These are phyloP conservation scores for Sander vitreus DNA, from an alignment of 2,113 vertebrate species.

Conservation along the genomic window DNA sequence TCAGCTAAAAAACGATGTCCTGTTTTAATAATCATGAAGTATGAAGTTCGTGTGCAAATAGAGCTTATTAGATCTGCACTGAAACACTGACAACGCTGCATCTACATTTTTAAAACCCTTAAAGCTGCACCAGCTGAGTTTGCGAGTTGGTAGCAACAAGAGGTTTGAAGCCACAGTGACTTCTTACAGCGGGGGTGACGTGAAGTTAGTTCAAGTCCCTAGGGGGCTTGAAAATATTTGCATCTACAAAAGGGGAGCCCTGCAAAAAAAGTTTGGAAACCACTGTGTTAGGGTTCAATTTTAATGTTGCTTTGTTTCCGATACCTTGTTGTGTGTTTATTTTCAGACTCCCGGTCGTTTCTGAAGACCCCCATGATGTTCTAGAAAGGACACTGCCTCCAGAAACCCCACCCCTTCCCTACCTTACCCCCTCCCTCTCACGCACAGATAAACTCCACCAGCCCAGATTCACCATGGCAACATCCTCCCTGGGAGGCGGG, in stretches of 20 bases:
- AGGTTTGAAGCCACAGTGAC: neutral
- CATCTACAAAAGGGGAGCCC: too few species aligned
- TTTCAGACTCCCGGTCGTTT: constrained; percentile 75
- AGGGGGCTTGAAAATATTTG: too few species aligned
- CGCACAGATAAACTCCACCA: constrained; percentile 59
- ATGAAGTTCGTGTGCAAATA: neutral
- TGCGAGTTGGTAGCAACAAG: neutral
- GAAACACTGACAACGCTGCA: neutral
- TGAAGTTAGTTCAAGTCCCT: too few species aligned
- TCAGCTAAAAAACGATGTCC: neutral
- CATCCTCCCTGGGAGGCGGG: constrained; percentile 22
- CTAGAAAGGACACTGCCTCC: constrained; percentile 57
- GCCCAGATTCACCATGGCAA: constrained; percentile 25
- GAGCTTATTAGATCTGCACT: neutral
- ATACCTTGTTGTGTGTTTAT: neutral
- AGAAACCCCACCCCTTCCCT: neutral
- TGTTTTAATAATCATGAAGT: constrained; percentile 14
- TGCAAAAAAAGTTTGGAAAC: too few species aligned
- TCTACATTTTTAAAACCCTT: too few species aligned
- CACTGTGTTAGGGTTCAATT: too few species aligned
- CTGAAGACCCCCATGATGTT: constrained; percentile 81
- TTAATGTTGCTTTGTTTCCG: neutral
- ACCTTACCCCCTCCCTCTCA: neutral
- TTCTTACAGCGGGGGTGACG: too few species aligned
- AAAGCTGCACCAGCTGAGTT: neutral